Percentiles rank a stretch among this genome's conserved stretches.
phyloP scores from a whole-genome alignment of 2,797 vertebrate species.

The Amniataba percoides region DNA sequence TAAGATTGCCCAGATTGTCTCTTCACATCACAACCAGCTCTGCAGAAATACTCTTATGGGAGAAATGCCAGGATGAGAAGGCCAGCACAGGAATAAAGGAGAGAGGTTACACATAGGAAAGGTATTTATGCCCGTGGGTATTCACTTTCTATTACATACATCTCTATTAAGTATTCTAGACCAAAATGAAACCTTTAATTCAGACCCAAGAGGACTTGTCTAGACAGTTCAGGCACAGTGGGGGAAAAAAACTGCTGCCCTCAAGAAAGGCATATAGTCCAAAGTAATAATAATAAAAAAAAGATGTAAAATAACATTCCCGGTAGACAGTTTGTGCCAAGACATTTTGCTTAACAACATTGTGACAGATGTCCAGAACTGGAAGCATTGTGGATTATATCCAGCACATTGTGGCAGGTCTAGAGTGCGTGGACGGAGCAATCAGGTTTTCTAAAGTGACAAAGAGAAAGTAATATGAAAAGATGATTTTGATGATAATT shows the following conservation, averaged over 20 bases:
- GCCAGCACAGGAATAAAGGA: slow-evolving; percentile 3
- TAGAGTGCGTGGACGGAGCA: background rate
- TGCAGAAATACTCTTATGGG: slow-evolving; percentile 62
- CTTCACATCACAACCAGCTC: slow-evolving; percentile 63
- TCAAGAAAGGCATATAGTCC: background rate
- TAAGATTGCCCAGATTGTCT: slow-evolving; percentile 50
- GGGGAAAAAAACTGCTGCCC: background rate
- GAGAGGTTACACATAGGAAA: slow-evolving; percentile 22
- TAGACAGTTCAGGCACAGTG: background rate
- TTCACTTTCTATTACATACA: slow-evolving; percentile 30
- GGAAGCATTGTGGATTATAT: slow-evolving; percentile 19
- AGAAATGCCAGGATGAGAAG: slow-evolving; percentile 45
- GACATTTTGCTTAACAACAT: background rate
- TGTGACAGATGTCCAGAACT: slow-evolving; percentile 11
- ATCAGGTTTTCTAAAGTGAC: background rate
- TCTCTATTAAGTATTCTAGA: slow-evolving; percentile 19
- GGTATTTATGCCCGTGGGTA: slow-evolving; percentile 21
- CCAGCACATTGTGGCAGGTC: background rate
- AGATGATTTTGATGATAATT: slow-evolving; percentile 7
- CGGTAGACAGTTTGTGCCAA: background rate
- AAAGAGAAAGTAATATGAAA: slow-evolving; percentile 14
- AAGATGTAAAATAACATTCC: background rate
- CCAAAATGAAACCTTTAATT: slow-evolving; percentile 20
- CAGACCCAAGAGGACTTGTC: slow-evolving; percentile 13
- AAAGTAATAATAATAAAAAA: slow-evolving; percentile 1